Base-by-base conservation (phyloP, 1,140 invertebrate species). In the Sarcophaga bullata region DNA sequence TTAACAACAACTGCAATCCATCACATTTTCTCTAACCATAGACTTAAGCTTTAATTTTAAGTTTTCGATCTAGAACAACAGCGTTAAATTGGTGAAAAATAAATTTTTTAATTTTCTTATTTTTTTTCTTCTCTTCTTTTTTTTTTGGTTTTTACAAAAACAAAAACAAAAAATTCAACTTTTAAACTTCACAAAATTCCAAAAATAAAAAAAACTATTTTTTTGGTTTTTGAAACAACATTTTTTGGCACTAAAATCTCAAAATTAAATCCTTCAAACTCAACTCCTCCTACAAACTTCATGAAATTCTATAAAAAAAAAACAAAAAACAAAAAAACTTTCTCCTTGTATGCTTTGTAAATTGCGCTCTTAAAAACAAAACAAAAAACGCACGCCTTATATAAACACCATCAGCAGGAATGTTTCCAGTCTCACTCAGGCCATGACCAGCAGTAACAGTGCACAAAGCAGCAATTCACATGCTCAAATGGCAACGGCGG, bases 401-500 rank as follows among this genome's bases (percentile, higher is more conserved):
- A 17, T n/a, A n/a, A 62, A 62, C 17, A 68, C 17, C 17, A 19
- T 8, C 0, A 49, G 58, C 17, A 83, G 82, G 62, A 83, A 73
- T 37, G 48, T 68, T 62, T 83, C 82, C 25, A 81, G 82, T 73
- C 80, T 81, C 13, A 76, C 82, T 11, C 82, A 83, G 47, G 82
- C 82, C 37, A 81, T 83, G 73, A 68, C 9, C 17, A 48, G 0
- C 11, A 52, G n/a, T 19, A 49, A 2, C 3, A 8, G 25, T 68
- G n/a, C 25, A 37, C 25, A 37, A 37, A 37, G 25, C 25, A 37
- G 25, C 25, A 37, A n/a, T n/a, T n/a, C n/a, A n/a, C n/a, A n/a
- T n/a, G n/a, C n/a, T n/a, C n/a, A n/a, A n/a, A n/a, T n/a, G 8
- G 15, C 62, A 17, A 17, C n/a, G 6, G 46, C 19, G 17, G 68